These are phyloP conservation scores for Perognathus longimembris DNA, from an alignment of 2,113 vertebrate species.

Conservation along the genomic window DNA sequence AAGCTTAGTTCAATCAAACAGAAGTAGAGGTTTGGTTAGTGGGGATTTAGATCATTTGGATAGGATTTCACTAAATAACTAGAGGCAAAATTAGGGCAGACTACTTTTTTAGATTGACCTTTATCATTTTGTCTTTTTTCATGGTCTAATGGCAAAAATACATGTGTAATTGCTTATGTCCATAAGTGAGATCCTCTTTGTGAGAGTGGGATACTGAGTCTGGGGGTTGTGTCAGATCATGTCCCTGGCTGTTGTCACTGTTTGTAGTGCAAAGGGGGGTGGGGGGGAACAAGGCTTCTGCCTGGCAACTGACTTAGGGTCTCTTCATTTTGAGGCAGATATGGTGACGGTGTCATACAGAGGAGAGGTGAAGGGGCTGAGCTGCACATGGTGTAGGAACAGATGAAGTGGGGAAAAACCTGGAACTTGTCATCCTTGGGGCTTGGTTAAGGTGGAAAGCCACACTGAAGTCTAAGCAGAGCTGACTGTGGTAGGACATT, in stretches of 20 bases:
- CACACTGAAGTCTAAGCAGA: too few species aligned
- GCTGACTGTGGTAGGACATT: too few species aligned
- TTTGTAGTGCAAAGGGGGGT: too few species aligned
- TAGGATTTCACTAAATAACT: neutral
- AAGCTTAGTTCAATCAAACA: neutral
- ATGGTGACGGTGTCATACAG: neutral
- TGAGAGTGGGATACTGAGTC: neutral
- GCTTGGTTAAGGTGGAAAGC: neutral
- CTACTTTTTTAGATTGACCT: neutral
- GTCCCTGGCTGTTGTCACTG: accelerated
- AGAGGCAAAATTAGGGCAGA: neutral
- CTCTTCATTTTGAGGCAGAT: neutral
- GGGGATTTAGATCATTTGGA: neutral
- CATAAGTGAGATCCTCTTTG: neutral
- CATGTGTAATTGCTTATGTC: neutral
- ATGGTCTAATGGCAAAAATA: neutral
- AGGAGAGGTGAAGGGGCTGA: neutral
- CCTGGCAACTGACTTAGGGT: neutral
- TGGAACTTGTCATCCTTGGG: accelerated
- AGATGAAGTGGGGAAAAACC: neutral
- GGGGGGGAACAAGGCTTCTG: neutral
- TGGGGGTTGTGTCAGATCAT: neutral
- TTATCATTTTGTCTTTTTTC: neutral
- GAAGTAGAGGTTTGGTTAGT: neutral
- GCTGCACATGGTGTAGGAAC: neutral